Conservation (phyloP, 2,888 invertebrate species). For the Helicoverpa assulta region DNA sequence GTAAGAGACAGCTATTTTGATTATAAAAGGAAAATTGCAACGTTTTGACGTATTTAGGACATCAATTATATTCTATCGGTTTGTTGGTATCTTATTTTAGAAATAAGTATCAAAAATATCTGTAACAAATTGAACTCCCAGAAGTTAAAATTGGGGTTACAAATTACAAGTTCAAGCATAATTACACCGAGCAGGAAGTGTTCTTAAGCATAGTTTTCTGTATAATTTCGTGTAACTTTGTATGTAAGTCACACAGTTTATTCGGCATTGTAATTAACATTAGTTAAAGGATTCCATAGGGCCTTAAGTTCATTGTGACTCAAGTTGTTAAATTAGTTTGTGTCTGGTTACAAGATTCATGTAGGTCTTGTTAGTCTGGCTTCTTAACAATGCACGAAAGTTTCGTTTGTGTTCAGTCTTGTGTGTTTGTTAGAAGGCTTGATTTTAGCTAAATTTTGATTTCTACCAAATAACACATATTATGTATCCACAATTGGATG, state of each 20-base stretch:
- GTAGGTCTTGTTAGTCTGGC: constrained; percentile 12
- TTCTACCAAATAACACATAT: too few relatives aligned
- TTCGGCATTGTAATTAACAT: constrained; percentile 12
- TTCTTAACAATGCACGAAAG: constrained; percentile 2
- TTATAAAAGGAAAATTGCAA: too few relatives aligned
- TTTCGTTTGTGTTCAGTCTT: not conserved
- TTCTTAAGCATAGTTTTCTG: constrained; percentile 7
- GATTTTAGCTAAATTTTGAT: not conserved
- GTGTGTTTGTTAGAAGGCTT: constrained; percentile 4
- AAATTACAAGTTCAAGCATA: constrained; percentile 11
- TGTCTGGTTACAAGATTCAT: not conserved
- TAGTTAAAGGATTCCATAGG: constrained; percentile 22
- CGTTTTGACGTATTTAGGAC: too few relatives aligned
- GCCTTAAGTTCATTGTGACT: constrained; percentile 7
- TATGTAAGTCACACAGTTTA: constrained; percentile 11
- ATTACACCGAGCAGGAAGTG: constrained; percentile 14
- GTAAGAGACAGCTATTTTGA: too few relatives aligned
- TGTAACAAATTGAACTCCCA: not conserved
- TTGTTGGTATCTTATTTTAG: not conserved
- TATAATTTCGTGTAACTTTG: constrained; percentile 15
- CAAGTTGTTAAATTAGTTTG: constrained; percentile 23
- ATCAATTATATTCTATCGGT: too few relatives aligned
- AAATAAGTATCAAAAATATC: not conserved
- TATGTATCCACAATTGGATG: too few relatives aligned
- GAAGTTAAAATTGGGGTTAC: constrained; percentile 11